Percentiles rank a stretch among this genome's conserved stretches.
These are phyloP conservation scores for Malurus cyaneus DNA, from an alignment of 2,113 vertebrate genomes.

Conservation along the genomic window DNA sequence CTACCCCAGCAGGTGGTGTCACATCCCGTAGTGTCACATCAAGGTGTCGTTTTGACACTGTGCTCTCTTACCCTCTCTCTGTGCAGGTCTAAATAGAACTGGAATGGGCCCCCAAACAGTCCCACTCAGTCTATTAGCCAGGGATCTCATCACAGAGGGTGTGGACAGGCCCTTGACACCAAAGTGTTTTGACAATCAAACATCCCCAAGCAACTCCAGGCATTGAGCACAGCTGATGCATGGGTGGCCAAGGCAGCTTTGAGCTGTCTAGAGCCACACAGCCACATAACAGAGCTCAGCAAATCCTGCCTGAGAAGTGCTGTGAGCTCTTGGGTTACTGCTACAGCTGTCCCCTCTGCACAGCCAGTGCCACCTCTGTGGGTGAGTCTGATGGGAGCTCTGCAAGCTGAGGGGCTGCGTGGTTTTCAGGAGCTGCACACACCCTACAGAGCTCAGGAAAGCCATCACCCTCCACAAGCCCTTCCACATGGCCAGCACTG, in stretches of 20 bases:
- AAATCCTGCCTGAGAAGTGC: constrained; percentile 7
- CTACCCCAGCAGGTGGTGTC: neutral
- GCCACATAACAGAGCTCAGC: constrained; percentile 6
- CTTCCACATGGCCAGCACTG: neutral
- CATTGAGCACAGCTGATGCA: neutral
- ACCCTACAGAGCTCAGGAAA: neutral
- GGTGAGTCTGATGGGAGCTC: neutral
- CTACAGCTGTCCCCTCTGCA: neutral
- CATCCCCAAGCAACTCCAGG: neutral
- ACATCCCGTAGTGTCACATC: neutral
- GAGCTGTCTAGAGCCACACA: neutral
- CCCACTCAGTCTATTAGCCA: neutral
- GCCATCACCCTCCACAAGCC: neutral
- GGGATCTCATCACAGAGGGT: neutral
- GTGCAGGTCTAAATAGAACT: neutral
- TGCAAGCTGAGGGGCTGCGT: neutral
- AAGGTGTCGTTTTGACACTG: neutral
- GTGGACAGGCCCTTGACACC: constrained; percentile 3
- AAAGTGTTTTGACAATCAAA: constrained; percentile 54
- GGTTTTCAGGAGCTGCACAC: neutral
- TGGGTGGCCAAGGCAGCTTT: neutral
- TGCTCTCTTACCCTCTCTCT: neutral
- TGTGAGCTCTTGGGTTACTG: neutral
- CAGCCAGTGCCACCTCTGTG: neutral
- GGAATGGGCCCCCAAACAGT: neutral